A percentile compares a stretch with the other conserved stretches of the same genome.
phyloP scores from a whole-genome alignment of 2,888 invertebrate species.

The Baronia brevicornis region DNA sequence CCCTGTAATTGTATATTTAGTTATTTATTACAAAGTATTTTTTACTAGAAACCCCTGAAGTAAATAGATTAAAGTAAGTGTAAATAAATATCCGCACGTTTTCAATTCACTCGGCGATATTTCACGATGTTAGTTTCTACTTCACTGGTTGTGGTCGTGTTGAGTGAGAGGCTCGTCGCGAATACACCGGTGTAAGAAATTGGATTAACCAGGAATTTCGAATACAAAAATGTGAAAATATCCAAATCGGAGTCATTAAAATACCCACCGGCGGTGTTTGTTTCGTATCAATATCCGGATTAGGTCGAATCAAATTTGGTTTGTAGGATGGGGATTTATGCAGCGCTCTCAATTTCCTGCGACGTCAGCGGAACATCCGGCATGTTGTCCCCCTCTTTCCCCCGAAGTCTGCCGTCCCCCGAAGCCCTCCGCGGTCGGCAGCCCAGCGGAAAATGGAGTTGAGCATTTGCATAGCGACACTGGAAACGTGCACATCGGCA shows the following conservation, averaged over 20 bases:
- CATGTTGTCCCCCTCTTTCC: constrained; percentile 34
- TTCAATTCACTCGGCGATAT: constrained; percentile 64
- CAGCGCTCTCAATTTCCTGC: constrained; percentile 74
- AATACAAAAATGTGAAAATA: constrained; percentile 18
- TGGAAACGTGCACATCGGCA: constrained; percentile 66
- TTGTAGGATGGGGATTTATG: constrained; percentile 72
- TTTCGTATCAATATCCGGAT: constrained; percentile 73
- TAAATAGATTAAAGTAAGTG: constrained; percentile 34
- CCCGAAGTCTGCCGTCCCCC: constrained; percentile 21
- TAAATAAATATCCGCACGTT: constrained; percentile 63
- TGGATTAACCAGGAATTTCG: constrained; percentile 30
- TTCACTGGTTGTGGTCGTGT: constrained; percentile 37
- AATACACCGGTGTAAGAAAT: constrained; percentile 41
- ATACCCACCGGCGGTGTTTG: constrained; percentile 48
- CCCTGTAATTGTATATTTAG: too few relatives aligned
- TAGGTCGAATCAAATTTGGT: constrained; percentile 71
- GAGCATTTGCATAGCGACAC: constrained; percentile 69
- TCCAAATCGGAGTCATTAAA: constrained; percentile 29
- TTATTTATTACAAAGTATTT: too few relatives aligned
- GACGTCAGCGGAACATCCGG: constrained; percentile 70
- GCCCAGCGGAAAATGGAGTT: constrained; percentile 64
- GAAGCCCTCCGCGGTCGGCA: constrained; percentile 33
- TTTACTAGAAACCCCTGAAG: constrained; percentile 24
- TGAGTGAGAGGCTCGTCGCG: constrained; percentile 31
- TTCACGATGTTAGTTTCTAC: constrained; percentile 49